phyloP scores from a whole-genome alignment of 2,888 invertebrate species.

The Patella ulyssiponensis region DNA sequence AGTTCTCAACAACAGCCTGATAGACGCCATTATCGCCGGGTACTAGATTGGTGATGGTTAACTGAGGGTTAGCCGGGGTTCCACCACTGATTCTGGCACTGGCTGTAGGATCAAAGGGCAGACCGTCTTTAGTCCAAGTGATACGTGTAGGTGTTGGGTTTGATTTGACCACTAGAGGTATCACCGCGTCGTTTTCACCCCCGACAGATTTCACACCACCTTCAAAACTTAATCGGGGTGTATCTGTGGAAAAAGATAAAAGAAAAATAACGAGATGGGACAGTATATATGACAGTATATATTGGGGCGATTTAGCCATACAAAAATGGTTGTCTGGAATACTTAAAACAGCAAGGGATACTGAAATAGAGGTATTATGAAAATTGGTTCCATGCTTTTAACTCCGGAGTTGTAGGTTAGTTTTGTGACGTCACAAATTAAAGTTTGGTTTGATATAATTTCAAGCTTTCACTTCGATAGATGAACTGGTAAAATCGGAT shows the following conservation, averaged over 20 bases:
- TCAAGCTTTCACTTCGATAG: too few species aligned
- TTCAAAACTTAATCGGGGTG: background rate
- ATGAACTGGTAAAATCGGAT: too few species aligned
- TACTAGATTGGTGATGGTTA: background rate
- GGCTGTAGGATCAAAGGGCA: background rate
- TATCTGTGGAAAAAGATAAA: background rate
- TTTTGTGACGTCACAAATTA: too few species aligned
- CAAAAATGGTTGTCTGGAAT: too few species aligned
- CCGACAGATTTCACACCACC: background rate
- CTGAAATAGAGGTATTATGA: too few species aligned
- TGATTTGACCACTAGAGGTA: background rate
- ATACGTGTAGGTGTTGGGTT: background rate
- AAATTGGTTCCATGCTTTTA: too few species aligned
- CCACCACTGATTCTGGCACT: background rate
- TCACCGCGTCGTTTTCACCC: background rate
- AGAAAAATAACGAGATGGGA: too few species aligned
- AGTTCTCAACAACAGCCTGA: background rate
- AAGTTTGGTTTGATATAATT: too few species aligned
- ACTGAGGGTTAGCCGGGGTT: background rate
- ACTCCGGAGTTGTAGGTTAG: too few species aligned
- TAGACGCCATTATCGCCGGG: background rate
- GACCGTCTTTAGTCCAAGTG: background rate
- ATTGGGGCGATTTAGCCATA: too few species aligned
- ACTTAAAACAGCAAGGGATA: too few species aligned
- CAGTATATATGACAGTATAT: too few species aligned